Evolutionary conservation across 2,888 invertebrate genomes (phyloP).

Genomic region (Cyclophora albipunctata): DNA sequence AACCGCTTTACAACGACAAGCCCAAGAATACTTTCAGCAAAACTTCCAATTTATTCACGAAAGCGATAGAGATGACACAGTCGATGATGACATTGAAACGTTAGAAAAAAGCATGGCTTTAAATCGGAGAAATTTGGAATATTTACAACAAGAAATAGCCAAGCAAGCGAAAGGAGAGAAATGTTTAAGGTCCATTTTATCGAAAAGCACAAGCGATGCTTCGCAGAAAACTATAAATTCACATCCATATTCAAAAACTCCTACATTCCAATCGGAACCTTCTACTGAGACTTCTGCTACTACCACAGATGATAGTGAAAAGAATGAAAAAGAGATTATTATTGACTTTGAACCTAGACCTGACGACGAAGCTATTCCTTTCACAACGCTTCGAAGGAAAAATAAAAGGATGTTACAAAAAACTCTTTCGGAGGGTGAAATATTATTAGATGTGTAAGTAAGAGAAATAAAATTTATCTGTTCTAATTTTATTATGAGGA

Average conservation of each 20-base stretch:
- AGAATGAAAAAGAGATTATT: conserved; percentile 86
- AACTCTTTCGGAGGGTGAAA: conserved; percentile 88
- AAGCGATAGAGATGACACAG: conserved; percentile 69
- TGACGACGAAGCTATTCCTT: conserved; percentile 78
- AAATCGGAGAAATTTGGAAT: conserved; percentile 67
- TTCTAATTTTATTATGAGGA: no score
- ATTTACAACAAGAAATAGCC: conserved; percentile 70
- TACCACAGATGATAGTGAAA: conserved; percentile 72
- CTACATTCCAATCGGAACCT: conserved; percentile 71
- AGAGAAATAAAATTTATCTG: neutral
- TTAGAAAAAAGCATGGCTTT: conserved; percentile 72
- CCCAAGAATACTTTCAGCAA: conserved; percentile 71
- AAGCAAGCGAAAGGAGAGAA: conserved; percentile 61
- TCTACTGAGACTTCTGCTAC: conserved; percentile 71
- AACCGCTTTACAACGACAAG: conserved; percentile 55
- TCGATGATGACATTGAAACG: conserved; percentile 69
- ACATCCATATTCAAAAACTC: conserved; percentile 64
- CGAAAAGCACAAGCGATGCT: conserved; percentile 64
- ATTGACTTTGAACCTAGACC: conserved; percentile 90
- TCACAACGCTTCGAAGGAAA: conserved; percentile 70
- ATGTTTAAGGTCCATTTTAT: conserved; percentile 55
- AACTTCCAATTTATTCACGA: conserved; percentile 73
- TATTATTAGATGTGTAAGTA: conserved; percentile 77
- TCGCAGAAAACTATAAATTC: conserved; percentile 62
- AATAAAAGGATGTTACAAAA: conserved; percentile 78